Evolutionary conservation across 2,113 vertebrate species (phyloP).

Genomic region (Boulengeromyrus knoepffleri): DNA sequence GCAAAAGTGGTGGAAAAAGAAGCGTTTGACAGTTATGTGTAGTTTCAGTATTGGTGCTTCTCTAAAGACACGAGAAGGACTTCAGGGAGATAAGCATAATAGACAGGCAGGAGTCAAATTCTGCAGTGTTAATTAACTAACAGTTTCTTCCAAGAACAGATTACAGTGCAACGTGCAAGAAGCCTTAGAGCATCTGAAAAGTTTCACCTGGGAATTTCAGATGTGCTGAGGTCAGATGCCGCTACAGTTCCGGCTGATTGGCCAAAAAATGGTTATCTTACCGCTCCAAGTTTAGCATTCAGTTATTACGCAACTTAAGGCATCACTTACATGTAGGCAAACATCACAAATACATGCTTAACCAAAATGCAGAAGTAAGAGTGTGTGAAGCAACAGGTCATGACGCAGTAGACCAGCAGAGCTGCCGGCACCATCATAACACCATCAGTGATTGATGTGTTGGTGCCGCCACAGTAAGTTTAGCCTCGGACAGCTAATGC

Average conservation of each 20-base stretch:
- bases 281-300: background rate
- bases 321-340: background rate
- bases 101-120: background rate
- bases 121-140: background rate
- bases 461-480: background rate
- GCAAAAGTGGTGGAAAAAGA: background rate
- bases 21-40: slow-evolving; percentile 5
- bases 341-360: background rate
- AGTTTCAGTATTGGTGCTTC: background rate
- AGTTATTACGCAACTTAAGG: background rate
- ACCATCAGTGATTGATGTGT: background rate
- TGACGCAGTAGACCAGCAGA: background rate
- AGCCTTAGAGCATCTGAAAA: background rate
- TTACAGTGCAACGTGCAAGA: background rate
- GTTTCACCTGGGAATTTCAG: background rate
- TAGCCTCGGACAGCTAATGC: background rate
- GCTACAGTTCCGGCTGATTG: background rate
- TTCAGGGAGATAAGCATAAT: background rate
- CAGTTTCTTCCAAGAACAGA: background rate
- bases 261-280: background rate
- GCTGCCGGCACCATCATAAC: background rate
- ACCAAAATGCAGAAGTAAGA: background rate
- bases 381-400: background rate
- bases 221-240: background rate
- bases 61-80: background rate